Evolutionary conservation across 1,140 invertebrate species (phyloP).

Genomic region (Contarinia nasturtii): DNA sequence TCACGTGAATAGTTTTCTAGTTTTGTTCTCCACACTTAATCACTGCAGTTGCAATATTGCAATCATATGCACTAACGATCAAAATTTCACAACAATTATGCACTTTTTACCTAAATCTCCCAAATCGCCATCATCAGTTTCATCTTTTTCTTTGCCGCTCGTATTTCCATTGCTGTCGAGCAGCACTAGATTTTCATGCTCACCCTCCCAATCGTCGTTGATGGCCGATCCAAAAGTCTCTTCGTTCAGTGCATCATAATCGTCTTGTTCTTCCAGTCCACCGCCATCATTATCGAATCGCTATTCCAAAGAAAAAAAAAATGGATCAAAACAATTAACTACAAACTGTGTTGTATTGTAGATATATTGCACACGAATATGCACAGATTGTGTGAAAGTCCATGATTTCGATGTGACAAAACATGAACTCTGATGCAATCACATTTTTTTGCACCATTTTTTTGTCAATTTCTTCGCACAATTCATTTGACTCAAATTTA

Average conservation of each 20-base stretch:
- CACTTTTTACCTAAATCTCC: conserved; percentile 6
- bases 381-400: neutral
- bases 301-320: neutral
- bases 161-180: neutral
- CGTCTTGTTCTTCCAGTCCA: conserved; percentile 48
- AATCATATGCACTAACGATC: too few species aligned
- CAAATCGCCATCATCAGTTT: conserved; percentile 6
- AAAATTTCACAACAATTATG: too few species aligned
- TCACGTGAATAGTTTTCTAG: too few species aligned
- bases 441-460: neutral
- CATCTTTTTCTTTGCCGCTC: neutral
- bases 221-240: conserved; percentile 66
- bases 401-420: neutral
- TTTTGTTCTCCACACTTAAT: too few species aligned
- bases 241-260: conserved; percentile 77
- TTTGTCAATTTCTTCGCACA: neutral
- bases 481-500: too few species aligned
- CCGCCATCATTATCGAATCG: conserved; percentile 35
- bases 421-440: neutral
- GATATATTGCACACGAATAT: neutral
- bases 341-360: neutral
- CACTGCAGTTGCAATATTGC: too few species aligned
- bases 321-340: conserved; percentile 2
- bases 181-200: conserved; percentile 21
- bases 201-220: conserved; percentile 48